Evolutionary conservation across 1,140 invertebrate genomes (phyloP), one percentile per base, ranked within the genome.

Genomic region (Halictus rubicundus): DNA sequence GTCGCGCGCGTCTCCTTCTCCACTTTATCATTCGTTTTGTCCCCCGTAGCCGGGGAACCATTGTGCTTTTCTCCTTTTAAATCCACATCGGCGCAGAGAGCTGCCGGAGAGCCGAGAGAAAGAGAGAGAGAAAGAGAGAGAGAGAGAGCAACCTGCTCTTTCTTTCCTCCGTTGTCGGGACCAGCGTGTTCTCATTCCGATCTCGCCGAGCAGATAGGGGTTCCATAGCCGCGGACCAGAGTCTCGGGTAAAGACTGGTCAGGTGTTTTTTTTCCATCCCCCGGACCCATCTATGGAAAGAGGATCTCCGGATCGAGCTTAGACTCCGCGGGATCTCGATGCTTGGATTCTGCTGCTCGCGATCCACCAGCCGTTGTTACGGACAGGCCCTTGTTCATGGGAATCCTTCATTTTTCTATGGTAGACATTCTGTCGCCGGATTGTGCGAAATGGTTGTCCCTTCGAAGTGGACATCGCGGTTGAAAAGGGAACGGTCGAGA

Each of bases 241-340:
- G 8, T n/a, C 69, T 27, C 10, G 69, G 16, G n/a, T 66, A 60
- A 74, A 66, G 66, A 70, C 73, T 81, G 74, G 73, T 80, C 73
- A 52, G 42, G 23, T 76, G 49, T 16, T 77, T 80, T 60, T 59
- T 80, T 46, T 75, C 52, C 42, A 54, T 77, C 8, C n/a, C 2
- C 9, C 49, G 16, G 21, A 32, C 37, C 77, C 78, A 80, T 80
- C 37, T 77, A 77, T 46, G 78, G 78, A 77, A 80, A 77, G 73
- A 79, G 52, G 60, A 76, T 79, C 27, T 59, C 7, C 21, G 12
- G 21, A 78, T 71, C 59, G n/a, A 32, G 54, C 57, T 59, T 68
- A 46, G 66, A 25, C 14, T 1, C 19, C 10, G 16, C 14, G 23
- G 4, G 27, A 6, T 68, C 10, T 46, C 5, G 37, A 10, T 12